Percentiles rank a stretch among this genome's conserved stretches.
These are phyloP conservation scores for Emydoidea blandingii DNA, from an alignment of 2,797 vertebrate genomes.

Conservation along the genomic window DNA sequence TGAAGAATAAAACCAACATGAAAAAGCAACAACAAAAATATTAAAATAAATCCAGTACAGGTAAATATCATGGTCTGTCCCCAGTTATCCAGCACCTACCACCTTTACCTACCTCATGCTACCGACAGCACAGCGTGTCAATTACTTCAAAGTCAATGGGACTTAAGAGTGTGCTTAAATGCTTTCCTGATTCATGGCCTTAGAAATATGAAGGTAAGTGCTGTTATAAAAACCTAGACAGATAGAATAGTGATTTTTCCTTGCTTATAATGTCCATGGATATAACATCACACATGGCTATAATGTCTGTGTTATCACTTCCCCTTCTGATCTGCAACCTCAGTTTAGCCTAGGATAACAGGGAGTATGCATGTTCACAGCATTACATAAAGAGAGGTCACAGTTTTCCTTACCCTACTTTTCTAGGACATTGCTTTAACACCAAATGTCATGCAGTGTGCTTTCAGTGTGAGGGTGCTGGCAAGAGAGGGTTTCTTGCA, in stretches of 20 bases:
- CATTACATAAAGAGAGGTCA: not conserved
- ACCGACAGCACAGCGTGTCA: not conserved
- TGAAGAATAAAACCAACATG: not conserved
- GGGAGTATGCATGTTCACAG: not conserved
- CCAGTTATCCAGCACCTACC: not conserved
- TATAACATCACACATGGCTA: not conserved
- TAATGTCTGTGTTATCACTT: not conserved
- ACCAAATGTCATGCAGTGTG: not conserved
- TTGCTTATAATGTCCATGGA: not conserved
- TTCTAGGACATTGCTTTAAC: not conserved
- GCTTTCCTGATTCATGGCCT: not conserved
- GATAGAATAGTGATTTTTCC: not conserved
- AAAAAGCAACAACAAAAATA: not conserved
- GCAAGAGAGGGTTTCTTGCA: not conserved
- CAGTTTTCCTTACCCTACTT: not conserved
- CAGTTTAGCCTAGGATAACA: not conserved
- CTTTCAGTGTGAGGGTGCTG: not conserved
- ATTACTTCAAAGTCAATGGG: not conserved
- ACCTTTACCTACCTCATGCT: not conserved
- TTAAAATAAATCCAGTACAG: not conserved
- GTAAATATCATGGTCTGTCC: not conserved
- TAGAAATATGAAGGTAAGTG: not conserved
- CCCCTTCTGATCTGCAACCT: not conserved
- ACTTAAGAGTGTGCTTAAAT: not conserved
- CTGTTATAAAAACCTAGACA: not conserved